Conservation (phyloP, 1,140 invertebrate species). For the Dysdera silvatica region DNA sequence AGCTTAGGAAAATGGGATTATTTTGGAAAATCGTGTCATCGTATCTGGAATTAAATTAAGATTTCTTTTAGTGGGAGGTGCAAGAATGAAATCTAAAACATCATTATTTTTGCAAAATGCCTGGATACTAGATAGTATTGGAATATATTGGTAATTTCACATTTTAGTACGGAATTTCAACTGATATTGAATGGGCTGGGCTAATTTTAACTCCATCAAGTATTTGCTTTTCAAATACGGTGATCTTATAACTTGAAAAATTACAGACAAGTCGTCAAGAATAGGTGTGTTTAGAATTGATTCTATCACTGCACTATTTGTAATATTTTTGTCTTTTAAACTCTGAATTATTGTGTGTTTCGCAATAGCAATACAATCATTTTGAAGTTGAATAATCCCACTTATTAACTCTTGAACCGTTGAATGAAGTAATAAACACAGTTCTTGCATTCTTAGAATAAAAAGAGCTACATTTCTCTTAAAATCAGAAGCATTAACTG, state of each 20-base stretch:
- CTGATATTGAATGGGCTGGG: not conserved
- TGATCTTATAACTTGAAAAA: not conserved
- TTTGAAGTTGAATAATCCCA: not conserved
- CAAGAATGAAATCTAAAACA: not conserved
- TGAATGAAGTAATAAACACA: not conserved
- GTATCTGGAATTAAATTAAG: not conserved
- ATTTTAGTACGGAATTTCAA: not conserved
- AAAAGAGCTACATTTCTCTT: not conserved
- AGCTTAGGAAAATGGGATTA: not conserved
- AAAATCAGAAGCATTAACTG: not conserved
- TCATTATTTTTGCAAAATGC: not conserved
- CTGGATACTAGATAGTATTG: not conserved
- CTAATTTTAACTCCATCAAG: not conserved
- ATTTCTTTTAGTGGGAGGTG: not conserved
- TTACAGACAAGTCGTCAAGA: not conserved
- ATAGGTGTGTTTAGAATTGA: not conserved
- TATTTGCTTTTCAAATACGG: conserved; percentile 4
- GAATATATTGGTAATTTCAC: not conserved
- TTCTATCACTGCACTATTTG: not conserved
- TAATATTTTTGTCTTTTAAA: not conserved
- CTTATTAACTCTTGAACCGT: not conserved
- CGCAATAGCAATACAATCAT: not conserved
- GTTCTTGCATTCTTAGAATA: not conserved
- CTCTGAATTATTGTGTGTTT: not conserved
- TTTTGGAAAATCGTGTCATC: not conserved